Percentiles rank a stretch among this genome's conserved stretches.
Evolutionary conservation across 2,797 vertebrate species (phyloP).

Genomic region (Intellagama lesueurii): DNA sequence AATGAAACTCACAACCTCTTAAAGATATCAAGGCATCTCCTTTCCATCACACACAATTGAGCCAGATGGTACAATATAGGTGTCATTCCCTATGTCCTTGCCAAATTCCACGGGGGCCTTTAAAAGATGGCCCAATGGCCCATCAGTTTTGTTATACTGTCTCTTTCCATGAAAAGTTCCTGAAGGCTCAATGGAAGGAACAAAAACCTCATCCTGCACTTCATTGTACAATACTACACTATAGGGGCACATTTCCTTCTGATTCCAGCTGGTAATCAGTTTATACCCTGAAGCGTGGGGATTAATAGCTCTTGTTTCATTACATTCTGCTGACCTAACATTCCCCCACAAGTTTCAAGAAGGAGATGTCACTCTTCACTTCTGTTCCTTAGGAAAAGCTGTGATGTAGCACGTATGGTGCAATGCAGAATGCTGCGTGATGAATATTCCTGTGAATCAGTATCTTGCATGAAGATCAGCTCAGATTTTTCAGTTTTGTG

Average conservation of each 20-base stretch:
- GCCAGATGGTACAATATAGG: not conserved
- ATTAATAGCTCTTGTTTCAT: slow-evolving; percentile 42
- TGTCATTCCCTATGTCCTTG: not conserved
- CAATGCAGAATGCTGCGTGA: slow-evolving; percentile 21
- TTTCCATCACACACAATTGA: not conserved
- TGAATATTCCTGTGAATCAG: not conserved
- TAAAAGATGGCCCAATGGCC: slow-evolving; percentile 20
- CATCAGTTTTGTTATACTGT: slow-evolving; percentile 14
- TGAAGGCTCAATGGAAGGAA: slow-evolving; percentile 15
- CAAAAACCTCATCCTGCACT: not conserved
- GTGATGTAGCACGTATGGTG: not conserved
- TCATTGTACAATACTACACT: slow-evolving; percentile 29
- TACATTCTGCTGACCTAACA: slow-evolving; percentile 45
- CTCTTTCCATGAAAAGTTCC: not conserved
- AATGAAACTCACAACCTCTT: not conserved
- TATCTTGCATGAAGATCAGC: not conserved
- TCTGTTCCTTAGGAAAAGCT: not conserved
- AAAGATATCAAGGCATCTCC: not conserved
- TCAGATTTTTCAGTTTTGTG: not conserved
- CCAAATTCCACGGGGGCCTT: slow-evolving; percentile 3
- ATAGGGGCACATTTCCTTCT: slow-evolving; percentile 42
- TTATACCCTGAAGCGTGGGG: slow-evolving; percentile 40
- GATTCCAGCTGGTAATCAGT: slow-evolving; percentile 48
- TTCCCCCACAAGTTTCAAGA: slow-evolving; percentile 14
- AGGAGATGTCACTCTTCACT: slow-evolving; percentile 18